Evolutionary conservation across 1,140 invertebrate genomes (phyloP), one percentile per base, ranked within the genome.

Genomic region (Drosophila baimaii): DNA sequence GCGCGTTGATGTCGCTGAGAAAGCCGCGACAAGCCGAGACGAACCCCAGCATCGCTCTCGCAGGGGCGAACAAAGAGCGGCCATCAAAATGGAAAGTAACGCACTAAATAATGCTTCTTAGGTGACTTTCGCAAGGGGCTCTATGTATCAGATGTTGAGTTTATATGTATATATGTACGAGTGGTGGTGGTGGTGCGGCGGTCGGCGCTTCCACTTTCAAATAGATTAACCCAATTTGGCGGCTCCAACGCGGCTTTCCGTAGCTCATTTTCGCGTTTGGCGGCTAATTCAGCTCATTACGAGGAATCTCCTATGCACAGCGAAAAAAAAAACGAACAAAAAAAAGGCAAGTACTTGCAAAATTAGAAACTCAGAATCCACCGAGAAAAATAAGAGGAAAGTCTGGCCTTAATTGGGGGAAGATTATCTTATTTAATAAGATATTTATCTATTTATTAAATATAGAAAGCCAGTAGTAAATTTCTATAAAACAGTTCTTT

Each of bases 161-260:
- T 44, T 56, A 37, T 19, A 25, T 23, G 23, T 29, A 23, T 37
- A 37, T 19, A 15, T 49, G 33, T 31, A 15, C 15, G 17, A 21
- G n/a, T 21, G n/a, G 1, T 27, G 57, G 21, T 27, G 47, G 35
- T 19, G 43, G 52, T 23, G 8, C 17, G 23, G 39, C n/a, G 66
- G 13, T 33, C 33, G 51, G 41, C 23, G 51, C 68, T 71, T 71
- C 69, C 79, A 88, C 83, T 88, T 88, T 88, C 83, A 89, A 77
- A 88, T 79, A 88, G 83, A 86, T 88, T 88, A 88, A 88, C 83
- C 83, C 79, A 88, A 88, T 77, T 88, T 77, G 77, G 61, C 51
- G 59, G 57, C 73, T 70, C 52, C 9, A 46, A 27, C 69, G 77
- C 81, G 64, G 79, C 82, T 79, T 81, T 86, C 75, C 73, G 64